Conservation (phyloP, 2,888 invertebrate species). For the Platycnemis pennipes region DNA sequence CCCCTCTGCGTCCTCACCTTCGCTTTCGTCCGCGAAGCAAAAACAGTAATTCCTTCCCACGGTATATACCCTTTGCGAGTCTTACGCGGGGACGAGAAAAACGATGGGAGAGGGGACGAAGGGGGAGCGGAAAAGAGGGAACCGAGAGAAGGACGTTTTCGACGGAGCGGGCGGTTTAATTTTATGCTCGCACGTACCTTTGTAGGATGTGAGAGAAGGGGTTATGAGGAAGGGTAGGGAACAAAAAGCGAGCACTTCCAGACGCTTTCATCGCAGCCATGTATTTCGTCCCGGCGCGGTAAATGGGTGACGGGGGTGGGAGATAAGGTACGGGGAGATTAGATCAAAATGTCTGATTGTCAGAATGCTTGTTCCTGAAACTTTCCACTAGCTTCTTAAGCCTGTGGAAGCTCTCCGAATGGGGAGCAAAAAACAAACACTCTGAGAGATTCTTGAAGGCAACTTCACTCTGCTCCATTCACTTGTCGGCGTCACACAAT, state of each 20-base stretch:
- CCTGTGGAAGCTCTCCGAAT: conserved; percentile 8
- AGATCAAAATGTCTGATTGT: not conserved
- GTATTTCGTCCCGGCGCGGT: not conserved
- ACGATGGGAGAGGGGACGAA: not conserved
- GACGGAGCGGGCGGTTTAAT: conserved; percentile 9
- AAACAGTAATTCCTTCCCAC: not conserved
- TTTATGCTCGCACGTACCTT: conserved; percentile 32
- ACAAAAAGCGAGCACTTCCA: conserved; percentile 31
- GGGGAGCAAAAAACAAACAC: conserved; percentile 12
- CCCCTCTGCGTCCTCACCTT: not conserved
- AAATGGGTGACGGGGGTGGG: not conserved
- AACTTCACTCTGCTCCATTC: conserved; percentile 3
- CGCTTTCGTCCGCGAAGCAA: not conserved
- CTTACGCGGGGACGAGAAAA: not conserved
- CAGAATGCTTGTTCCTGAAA: conserved; percentile 37
- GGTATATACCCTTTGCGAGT: conserved; percentile 23
- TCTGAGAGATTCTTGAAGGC: not conserved
- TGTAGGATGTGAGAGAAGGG: not conserved
- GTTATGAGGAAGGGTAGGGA: not conserved
- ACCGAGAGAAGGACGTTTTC: not conserved
- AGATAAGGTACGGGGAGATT: not conserved
- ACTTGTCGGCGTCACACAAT: not conserved
- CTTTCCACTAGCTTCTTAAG: not conserved
- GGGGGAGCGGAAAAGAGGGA: not conserved
- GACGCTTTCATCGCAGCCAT: conserved; percentile 16